These are phyloP conservation scores for Sarcophilus harrisii DNA, from an alignment of 2,797 vertebrate species.

Conservation along the genomic window DNA sequence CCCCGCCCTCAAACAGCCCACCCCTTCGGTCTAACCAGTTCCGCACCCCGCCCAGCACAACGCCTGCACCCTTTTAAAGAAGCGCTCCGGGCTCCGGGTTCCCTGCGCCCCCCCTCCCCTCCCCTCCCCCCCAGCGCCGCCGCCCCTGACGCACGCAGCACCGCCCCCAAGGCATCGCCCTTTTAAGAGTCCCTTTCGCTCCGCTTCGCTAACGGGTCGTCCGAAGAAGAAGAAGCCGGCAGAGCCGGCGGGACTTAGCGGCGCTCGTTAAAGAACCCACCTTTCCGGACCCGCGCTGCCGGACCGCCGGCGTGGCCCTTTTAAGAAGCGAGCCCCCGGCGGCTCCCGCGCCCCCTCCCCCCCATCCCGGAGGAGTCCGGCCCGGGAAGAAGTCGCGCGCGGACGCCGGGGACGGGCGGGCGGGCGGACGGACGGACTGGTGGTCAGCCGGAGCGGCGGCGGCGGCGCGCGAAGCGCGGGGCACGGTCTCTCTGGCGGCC, in stretches of 20 bases:
- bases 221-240: not conserved
- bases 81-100: not conserved
- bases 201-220: constrained; percentile 55
- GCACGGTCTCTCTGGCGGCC: constrained; percentile 38
- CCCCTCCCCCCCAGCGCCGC: not conserved
- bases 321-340: constrained; percentile 73
- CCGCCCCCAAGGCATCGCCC: constrained; percentile 49
- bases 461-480: not conserved
- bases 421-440: not conserved
- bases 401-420: constrained; percentile 71
- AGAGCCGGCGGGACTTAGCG: not conserved
- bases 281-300: constrained; percentile 52
- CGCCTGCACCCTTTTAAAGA: constrained; percentile 71
- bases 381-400: constrained; percentile 62
- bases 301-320: constrained; percentile 65
- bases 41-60: constrained; percentile 13
- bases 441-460: not conserved
- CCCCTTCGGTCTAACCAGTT: not conserved
- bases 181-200: constrained; percentile 70
- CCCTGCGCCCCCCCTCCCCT: not conserved
- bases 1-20: not conserved
- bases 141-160: not conserved
- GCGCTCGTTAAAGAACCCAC: constrained; percentile 37
- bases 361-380: constrained; percentile 67
- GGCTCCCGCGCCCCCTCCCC: constrained; percentile 38